Conservation (phyloP, 2,888 invertebrate genomes). For the Trichacis sp. region DNA sequence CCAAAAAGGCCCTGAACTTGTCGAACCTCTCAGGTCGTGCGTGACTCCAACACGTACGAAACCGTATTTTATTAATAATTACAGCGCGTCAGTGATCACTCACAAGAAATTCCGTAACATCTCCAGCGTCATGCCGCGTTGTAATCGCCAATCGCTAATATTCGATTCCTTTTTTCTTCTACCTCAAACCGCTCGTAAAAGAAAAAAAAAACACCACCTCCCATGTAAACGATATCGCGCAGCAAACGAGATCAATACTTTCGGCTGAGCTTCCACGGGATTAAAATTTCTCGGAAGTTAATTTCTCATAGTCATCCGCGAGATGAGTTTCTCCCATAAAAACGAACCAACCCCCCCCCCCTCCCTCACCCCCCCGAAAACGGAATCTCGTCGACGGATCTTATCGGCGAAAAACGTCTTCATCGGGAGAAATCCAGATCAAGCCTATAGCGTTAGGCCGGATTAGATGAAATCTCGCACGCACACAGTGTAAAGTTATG, state of each 20-base stretch:
- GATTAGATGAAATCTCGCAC: too few species aligned
- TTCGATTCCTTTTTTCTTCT: constrained; percentile 33
- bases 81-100: constrained; percentile 35
- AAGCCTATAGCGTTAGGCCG: too few species aligned
- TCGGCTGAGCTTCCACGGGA: constrained; percentile 8
- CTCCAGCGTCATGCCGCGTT: constrained; percentile 42
- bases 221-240: constrained; percentile 34
- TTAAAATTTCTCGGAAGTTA: constrained; percentile 4
- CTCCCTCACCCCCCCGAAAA: too few species aligned
- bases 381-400: too few species aligned
- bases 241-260: constrained; percentile 16
- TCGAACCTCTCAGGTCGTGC: constrained; percentile 34
- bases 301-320: constrained; percentile 4
- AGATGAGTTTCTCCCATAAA: neutral
- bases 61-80: constrained; percentile 40
- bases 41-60: constrained; percentile 30
- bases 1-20: constrained; percentile 29
- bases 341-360: too few species aligned
- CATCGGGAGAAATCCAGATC: too few species aligned
- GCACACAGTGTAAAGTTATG: too few species aligned
- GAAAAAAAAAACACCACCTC: constrained; percentile 31
- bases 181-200: constrained; percentile 10
- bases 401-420: too few species aligned
- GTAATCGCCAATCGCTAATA: constrained; percentile 41
- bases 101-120: constrained; percentile 34